Percentiles rank a stretch among this genome's conserved stretches.
These are phyloP conservation scores for Sebastes cheni DNA, from an alignment of 2,797 vertebrate species.

Conservation along the genomic window DNA sequence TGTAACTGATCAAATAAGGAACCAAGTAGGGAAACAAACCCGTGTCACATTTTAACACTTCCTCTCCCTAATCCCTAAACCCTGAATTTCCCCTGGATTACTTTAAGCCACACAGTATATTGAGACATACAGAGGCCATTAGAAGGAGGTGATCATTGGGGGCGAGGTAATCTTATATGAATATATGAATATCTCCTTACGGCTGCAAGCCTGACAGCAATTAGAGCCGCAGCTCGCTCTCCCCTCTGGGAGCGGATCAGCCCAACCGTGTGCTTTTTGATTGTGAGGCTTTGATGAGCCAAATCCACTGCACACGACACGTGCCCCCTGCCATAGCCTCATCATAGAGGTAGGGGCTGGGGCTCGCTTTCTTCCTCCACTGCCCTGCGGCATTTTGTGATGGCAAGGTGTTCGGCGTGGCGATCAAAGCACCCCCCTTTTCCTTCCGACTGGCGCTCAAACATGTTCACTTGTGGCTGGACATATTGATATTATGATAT, in stretches of 20 bases:
- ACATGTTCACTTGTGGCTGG: constrained; percentile 41
- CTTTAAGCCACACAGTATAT: constrained; percentile 51
- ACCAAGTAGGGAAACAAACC: constrained; percentile 2
- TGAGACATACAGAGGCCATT: constrained; percentile 52
- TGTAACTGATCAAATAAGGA: constrained; percentile 41
- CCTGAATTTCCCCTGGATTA: constrained; percentile 54
- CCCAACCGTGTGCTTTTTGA: constrained; percentile 63
- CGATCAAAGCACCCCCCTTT: constrained; percentile 35
- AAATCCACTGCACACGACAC: constrained; percentile 66
- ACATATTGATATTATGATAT: constrained; percentile 63
- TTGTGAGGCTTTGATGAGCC: constrained; percentile 70
- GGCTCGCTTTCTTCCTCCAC: constrained; percentile 7
- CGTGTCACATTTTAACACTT: constrained; percentile 40
- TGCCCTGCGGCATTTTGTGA: constrained; percentile 51
- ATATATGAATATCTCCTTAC: constrained; percentile 69
- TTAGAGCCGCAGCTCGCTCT: constrained; percentile 56
- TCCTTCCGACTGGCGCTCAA: constrained; percentile 17
- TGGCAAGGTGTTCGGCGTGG: constrained; percentile 43
- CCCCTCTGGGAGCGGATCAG: constrained; percentile 63
- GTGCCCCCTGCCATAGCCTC: constrained; percentile 43
- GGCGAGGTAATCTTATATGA: constrained; percentile 71
- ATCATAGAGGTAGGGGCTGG: constrained; percentile 37
- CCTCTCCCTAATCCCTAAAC: constrained; percentile 47
- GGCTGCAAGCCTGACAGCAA: constrained; percentile 65
- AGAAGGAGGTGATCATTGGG: constrained; percentile 49